Percentiles rank a stretch among this genome's conserved stretches.
These are phyloP conservation scores for Epinephelus fuscoguttatus DNA, from an alignment of 2,113 vertebrate genomes.

Conservation along the genomic window DNA sequence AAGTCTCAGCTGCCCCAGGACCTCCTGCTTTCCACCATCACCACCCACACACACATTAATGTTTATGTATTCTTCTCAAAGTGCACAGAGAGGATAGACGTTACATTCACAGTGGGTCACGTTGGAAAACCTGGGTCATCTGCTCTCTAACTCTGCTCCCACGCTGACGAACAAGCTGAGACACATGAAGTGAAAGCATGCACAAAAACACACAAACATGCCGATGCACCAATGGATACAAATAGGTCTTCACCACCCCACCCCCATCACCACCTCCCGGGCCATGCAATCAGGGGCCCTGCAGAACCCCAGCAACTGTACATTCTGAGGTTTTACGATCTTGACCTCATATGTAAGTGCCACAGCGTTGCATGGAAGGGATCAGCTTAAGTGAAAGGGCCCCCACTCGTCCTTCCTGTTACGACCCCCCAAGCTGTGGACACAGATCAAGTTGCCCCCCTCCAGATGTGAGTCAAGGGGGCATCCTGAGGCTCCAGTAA, in stretches of 20 bases:
- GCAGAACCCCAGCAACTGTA: slow-evolving; percentile 71
- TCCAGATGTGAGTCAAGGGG: slow-evolving; percentile 82
- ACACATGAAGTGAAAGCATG: slow-evolving; percentile 43
- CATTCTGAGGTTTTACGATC: slow-evolving; percentile 81
- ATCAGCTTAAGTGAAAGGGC: slow-evolving; percentile 80
- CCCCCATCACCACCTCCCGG: background rate
- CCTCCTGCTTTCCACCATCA: slow-evolving; percentile 52
- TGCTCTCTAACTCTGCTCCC: background rate
- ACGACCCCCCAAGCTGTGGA: slow-evolving; percentile 68
- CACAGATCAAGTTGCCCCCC: slow-evolving; percentile 73
- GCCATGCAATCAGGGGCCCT: slow-evolving; percentile 37
- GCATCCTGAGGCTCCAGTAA: slow-evolving; percentile 46
- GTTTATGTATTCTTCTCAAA: slow-evolving; percentile 36
- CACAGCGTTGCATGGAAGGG: slow-evolving; percentile 64
- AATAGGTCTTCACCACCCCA: slow-evolving; percentile 47
- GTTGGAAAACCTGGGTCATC: slow-evolving; percentile 9
- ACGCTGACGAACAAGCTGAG: slow-evolving; percentile 21
- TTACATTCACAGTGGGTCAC: background rate
- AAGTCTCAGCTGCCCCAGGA: slow-evolving; percentile 63
- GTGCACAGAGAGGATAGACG: background rate
- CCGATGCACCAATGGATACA: slow-evolving; percentile 61
- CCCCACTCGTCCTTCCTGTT: slow-evolving; percentile 61
- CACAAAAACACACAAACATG: slow-evolving; percentile 60
- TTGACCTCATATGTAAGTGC: slow-evolving; percentile 78
- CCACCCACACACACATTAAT: slow-evolving; percentile 55